Conservation (phyloP, 2,797 vertebrate genomes). For the Phylloscopus collybita region DNA sequence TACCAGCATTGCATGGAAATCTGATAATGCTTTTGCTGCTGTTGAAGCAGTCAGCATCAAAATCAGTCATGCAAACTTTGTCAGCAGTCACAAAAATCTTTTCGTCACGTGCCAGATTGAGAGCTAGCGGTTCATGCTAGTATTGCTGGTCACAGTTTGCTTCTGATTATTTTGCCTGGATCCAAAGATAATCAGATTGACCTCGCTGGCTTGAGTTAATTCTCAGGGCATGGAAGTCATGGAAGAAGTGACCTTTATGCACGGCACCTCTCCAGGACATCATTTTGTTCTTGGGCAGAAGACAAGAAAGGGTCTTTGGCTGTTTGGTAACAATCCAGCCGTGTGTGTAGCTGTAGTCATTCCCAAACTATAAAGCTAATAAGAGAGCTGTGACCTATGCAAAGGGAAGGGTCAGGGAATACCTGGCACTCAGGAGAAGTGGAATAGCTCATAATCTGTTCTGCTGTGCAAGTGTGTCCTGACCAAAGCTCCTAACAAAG, state of each 20-base stretch:
- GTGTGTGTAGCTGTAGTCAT: not conserved
- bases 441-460: not conserved
- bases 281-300: not conserved
- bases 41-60: not conserved
- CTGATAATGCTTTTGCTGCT: not conserved
- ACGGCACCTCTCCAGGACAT: not conserved
- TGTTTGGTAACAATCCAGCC: not conserved
- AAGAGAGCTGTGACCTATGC: conserved; percentile 18
- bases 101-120: not conserved
- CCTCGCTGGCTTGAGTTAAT: not conserved
- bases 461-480: not conserved
- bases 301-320: not conserved
- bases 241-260: conserved; percentile 1
- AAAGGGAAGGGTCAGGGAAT: conserved; percentile 10
- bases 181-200: conserved; percentile 1
- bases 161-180: not conserved
- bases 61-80: not conserved
- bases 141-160: not conserved
- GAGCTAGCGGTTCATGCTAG: not conserved
- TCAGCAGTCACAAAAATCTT: not conserved
- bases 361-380: conserved; percentile 13
- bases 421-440: not conserved
- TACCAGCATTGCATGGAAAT: not conserved
- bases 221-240: not conserved
- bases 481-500: conserved; percentile 42